Evolutionary conservation across 2,113 vertebrate species (phyloP).

Genomic region (Uria aalge): DNA sequence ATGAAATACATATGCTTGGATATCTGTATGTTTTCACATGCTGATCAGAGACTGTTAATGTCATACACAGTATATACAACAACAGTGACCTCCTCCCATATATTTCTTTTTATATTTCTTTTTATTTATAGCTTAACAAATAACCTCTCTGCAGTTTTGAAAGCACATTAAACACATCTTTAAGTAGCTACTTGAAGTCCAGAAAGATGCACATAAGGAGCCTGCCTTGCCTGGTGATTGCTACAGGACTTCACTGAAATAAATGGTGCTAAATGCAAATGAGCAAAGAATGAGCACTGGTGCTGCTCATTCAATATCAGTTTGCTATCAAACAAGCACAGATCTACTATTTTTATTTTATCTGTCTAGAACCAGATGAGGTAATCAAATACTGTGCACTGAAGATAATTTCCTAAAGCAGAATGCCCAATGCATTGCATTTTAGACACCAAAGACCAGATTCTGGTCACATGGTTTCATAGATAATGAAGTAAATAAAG

Average conservation of each 20-base stretch:
- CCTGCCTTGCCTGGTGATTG: background rate
- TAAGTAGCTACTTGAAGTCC: background rate
- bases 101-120: background rate
- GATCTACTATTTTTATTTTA: background rate
- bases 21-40: background rate
- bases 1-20: background rate
- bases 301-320: background rate
- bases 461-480: background rate
- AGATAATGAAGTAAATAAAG: background rate
- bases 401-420: background rate
- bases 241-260: background rate
- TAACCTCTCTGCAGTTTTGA: background rate
- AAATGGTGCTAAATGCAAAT: background rate
- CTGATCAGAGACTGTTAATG: background rate
- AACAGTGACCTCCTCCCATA: background rate
- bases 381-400: background rate
- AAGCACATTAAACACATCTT: background rate
- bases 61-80: background rate
- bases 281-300: background rate
- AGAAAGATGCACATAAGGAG: background rate
- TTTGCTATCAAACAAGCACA: background rate
- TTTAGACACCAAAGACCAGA: background rate
- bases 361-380: background rate
- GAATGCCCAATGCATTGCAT: background rate
- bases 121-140: background rate